phyloP scores from a whole-genome alignment of 2,113 vertebrate genomes.

The Mesembrinibis cayennensis region DNA sequence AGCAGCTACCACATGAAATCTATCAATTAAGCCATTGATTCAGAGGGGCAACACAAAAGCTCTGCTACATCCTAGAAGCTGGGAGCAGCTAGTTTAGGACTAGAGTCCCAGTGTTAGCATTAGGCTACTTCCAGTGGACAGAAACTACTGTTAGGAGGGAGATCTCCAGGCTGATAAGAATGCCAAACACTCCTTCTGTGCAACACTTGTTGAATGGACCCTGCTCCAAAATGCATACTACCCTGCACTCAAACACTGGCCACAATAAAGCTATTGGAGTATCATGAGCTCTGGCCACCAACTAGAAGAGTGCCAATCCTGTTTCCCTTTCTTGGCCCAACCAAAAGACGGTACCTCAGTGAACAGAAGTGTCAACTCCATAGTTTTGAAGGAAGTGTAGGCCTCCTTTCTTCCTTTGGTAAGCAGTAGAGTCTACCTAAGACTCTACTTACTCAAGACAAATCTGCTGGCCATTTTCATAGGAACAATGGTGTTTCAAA shows the following conservation, averaged over 20 bases:
- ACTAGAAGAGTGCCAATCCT: neutral
- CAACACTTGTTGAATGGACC: neutral
- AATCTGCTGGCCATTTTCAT: neutral
- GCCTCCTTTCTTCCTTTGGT: neutral
- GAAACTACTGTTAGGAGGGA: neutral
- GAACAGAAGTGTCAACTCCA: neutral
- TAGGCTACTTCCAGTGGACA: neutral
- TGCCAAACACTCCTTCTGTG: neutral
- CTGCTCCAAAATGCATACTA: neutral
- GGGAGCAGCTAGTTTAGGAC: neutral
- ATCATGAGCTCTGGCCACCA: neutral
- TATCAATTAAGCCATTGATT: neutral
- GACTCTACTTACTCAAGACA: neutral
- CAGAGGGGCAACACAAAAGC: neutral
- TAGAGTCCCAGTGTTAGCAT: neutral
- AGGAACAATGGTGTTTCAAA: neutral
- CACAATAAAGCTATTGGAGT: neutral
- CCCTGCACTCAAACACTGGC: neutral
- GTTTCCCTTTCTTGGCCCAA: neutral
- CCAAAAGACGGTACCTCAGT: neutral
- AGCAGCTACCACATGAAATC: neutral
- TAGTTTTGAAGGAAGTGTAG: neutral
- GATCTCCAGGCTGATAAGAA: neutral
- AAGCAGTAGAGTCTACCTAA: neutral
- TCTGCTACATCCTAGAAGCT: neutral